A percentile compares a stretch with the other conserved stretches of the same genome.
Evolutionary conservation across 2,797 vertebrate genomes (phyloP).

Genomic region (Clarias fuscus): DNA sequence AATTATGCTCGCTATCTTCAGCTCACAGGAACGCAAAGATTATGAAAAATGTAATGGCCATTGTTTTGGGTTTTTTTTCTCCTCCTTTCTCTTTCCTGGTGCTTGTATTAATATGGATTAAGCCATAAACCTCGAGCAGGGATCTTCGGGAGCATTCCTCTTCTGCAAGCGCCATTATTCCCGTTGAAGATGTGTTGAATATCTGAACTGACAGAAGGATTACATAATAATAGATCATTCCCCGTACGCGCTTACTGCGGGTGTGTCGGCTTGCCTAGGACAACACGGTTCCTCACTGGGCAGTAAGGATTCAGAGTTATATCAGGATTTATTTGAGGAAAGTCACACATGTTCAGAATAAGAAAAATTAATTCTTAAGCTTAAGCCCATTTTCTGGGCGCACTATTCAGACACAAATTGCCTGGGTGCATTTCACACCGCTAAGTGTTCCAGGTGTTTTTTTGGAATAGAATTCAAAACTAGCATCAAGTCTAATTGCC

Average conservation of each 20-base stretch:
- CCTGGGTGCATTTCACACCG: not conserved
- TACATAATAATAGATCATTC: slow-evolving; percentile 53
- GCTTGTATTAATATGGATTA: slow-evolving; percentile 72
- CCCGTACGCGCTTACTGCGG: not conserved
- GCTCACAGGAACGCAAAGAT: slow-evolving; percentile 76
- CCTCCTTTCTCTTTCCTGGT: slow-evolving; percentile 66
- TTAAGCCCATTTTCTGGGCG: not conserved
- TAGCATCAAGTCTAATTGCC: not conserved
- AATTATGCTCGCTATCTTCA: slow-evolving; percentile 79
- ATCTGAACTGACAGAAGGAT: slow-evolving; percentile 51
- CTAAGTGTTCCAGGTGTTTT: not conserved
- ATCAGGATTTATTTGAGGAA: not conserved
- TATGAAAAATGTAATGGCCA: slow-evolving; percentile 75
- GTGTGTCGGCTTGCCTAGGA: not conserved
- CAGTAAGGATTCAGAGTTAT: not conserved
- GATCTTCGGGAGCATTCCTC: slow-evolving; percentile 62
- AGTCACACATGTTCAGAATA: not conserved
- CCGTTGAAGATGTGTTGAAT: slow-evolving; percentile 46
- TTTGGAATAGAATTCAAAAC: not conserved
- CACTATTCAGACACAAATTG: too few relatives aligned
- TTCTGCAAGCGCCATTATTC: slow-evolving; percentile 47
- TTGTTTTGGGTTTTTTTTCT: slow-evolving; percentile 50
- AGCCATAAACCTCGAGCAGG: slow-evolving; percentile 72
- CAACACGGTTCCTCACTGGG: not conserved
- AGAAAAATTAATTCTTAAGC: not conserved